These are phyloP conservation scores for Bovichtus variegatus DNA, from an alignment of 2,797 vertebrate species.

Conservation along the genomic window DNA sequence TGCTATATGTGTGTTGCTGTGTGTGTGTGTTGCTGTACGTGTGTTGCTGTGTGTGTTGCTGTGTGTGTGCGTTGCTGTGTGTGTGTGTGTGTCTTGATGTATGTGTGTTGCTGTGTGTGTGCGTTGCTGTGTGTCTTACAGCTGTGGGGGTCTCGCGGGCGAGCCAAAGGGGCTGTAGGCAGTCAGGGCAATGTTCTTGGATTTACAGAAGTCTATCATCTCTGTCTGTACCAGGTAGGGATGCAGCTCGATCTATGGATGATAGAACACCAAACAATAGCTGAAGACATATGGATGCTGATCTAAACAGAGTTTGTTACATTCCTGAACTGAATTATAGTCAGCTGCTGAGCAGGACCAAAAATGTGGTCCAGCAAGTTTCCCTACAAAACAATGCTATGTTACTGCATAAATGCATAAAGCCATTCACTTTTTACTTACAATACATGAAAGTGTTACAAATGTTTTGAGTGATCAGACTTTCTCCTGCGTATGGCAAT, in stretches of 20 bases:
- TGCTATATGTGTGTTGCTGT: too few species aligned
- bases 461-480: neutral
- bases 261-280: neutral
- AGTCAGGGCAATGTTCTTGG: constrained; percentile 80
- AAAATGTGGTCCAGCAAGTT: too few species aligned
- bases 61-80: too few species aligned
- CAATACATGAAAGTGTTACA: neutral
- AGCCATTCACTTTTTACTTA: neutral
- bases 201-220: constrained; percentile 81
- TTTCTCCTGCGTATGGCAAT: neutral
- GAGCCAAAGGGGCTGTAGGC: constrained; percentile 86
- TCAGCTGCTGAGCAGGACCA: neutral
- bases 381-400: too few species aligned
- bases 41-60: too few species aligned
- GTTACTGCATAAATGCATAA: too few species aligned
- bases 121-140: constrained; percentile 59
- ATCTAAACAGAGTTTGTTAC: neutral
- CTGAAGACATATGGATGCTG: neutral
- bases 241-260: constrained; percentile 83
- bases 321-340: neutral
- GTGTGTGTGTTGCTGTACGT: too few species aligned
- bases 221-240: constrained; percentile 84
- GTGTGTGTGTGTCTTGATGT: too few species aligned
- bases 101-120: neutral
- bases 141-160: constrained; percentile 74